A percentile compares a stretch with the other conserved stretches of the same genome.
These are phyloP conservation scores for Rhinopomastus cyanomelas DNA, from an alignment of 2,113 vertebrate genomes.

Conservation along the genomic window DNA sequence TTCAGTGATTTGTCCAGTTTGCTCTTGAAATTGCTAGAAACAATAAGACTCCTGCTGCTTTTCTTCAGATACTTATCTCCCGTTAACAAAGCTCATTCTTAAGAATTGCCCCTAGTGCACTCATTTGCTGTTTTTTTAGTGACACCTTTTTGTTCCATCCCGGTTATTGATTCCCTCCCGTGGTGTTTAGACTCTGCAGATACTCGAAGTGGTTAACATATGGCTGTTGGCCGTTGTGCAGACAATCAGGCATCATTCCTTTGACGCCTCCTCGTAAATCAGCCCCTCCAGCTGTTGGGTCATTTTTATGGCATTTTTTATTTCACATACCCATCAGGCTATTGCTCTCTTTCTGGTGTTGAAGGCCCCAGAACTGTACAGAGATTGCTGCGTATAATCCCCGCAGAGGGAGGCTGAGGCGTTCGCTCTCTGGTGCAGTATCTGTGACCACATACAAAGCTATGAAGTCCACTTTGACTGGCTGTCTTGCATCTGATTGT, in stretches of 20 bases:
- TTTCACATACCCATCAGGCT: background rate
- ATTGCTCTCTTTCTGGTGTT: background rate
- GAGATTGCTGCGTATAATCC: background rate
- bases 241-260: conserved; percentile 5
- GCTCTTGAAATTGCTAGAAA: background rate
- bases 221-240: background rate
- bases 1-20: background rate
- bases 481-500: background rate
- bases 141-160: background rate
- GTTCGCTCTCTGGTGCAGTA: background rate
- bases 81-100: background rate
- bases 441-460: background rate
- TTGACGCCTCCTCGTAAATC: conserved; percentile 11
- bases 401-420: background rate
- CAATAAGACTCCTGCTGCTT: background rate
- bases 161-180: background rate
- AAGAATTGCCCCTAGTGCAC: background rate
- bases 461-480: background rate
- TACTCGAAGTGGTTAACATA: background rate
- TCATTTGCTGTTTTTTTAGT: background rate
- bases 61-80: background rate
- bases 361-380: background rate
- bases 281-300: background rate
- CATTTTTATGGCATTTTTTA: background rate
- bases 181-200: background rate